Conservation (phyloP, 2,113 vertebrate species). For the Agapornis roseicollis region DNA sequence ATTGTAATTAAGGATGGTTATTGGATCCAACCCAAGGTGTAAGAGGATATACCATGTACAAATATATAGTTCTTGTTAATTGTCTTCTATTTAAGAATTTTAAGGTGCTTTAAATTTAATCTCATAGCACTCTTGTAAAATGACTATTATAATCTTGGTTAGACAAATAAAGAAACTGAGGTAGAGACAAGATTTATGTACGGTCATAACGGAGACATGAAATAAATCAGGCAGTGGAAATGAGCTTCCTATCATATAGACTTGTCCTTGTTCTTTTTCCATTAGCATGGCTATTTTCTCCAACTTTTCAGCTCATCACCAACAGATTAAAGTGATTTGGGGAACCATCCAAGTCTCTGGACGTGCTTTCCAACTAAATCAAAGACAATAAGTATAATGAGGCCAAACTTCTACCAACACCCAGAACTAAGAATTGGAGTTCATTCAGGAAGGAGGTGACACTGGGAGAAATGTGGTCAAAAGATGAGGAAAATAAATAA, state of each 20-base stretch:
- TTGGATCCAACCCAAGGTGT: conserved; percentile 57
- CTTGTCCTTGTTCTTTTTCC: conserved; percentile 58
- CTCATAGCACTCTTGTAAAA: conserved; percentile 23
- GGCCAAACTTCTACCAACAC: neutral
- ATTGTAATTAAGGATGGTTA: conserved; percentile 46
- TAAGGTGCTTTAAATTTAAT: conserved; percentile 62
- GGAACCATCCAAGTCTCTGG: conserved; percentile 45
- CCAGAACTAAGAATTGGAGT: neutral
- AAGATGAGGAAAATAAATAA: conserved; percentile 64
- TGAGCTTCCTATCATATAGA: conserved; percentile 55
- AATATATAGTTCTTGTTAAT: conserved; percentile 62
- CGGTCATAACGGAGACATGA: neutral
- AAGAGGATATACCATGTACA: conserved; percentile 50
- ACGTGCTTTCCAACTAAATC: conserved; percentile 38
- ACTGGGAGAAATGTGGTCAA: neutral
- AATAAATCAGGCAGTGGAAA: conserved; percentile 59
- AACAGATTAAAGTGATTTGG: conserved; percentile 60
- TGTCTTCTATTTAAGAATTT: conserved; percentile 57
- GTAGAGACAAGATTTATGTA: conserved; percentile 44
- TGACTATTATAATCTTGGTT: conserved; percentile 25
- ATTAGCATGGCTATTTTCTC: conserved; percentile 50
- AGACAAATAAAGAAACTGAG: conserved; percentile 64
- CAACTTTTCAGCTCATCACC: conserved; percentile 63
- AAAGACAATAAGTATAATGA: neutral
- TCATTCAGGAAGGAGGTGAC: neutral